Conservation (phyloP, 2,888 invertebrate species). For the Formica aserva region DNA sequence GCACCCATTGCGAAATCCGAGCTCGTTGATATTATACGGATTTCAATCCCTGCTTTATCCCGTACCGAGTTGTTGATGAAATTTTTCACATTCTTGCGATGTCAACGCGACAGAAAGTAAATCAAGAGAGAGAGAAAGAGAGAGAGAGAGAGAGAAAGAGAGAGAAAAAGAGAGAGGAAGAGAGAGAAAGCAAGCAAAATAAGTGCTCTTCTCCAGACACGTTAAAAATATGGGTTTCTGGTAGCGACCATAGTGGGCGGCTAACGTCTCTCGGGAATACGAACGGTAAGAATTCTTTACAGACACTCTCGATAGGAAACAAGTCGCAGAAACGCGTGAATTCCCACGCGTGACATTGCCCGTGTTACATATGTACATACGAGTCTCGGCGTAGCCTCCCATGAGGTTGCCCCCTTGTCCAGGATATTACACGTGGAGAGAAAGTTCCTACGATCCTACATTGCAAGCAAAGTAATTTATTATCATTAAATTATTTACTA, state of each 20-base stretch:
- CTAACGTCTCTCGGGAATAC: conserved; percentile 52
- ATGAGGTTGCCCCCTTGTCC: conserved; percentile 29
- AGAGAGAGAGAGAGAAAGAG: conserved; percentile 2
- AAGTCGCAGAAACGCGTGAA: conserved; percentile 60
- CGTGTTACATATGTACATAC: conserved; percentile 64
- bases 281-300: conserved; percentile 61
- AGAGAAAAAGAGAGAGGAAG: not conserved
- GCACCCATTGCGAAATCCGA: not conserved
- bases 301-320: conserved; percentile 52
- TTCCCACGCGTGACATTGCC: conserved; percentile 67
- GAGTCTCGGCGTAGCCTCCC: conserved; percentile 36
- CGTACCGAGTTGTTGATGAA: conserved; percentile 37
- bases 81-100: conserved; percentile 45
- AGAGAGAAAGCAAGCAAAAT: conserved; percentile 17
- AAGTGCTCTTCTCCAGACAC: conserved; percentile 59
- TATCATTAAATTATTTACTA: conserved; percentile 16
- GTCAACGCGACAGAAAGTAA: conserved; percentile 48
- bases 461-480: conserved; percentile 40
- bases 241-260: conserved; percentile 57
- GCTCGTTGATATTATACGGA: conserved; percentile 9
- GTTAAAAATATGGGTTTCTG: conserved; percentile 66
- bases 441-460: not conserved
- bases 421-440: conserved; percentile 40
- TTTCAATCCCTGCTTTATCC: conserved; percentile 22
- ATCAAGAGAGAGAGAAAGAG: conserved; percentile 24